These are phyloP conservation scores for Xylocampa areola DNA, from an alignment of 2,888 invertebrate genomes.

Conservation along the genomic window DNA sequence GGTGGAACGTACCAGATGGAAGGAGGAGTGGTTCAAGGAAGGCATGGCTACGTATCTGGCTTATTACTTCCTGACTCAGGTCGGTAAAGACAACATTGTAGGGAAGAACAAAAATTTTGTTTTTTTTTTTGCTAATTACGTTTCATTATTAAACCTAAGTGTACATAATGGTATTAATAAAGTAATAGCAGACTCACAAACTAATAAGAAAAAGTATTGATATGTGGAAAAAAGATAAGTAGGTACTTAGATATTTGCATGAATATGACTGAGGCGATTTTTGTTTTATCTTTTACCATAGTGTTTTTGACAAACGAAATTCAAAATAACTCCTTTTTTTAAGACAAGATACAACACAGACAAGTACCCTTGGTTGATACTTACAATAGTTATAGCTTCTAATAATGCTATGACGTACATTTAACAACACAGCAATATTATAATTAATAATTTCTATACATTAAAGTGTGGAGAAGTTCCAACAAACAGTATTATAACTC, in stretches of 20 bases:
- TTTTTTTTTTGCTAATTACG: too few species aligned
- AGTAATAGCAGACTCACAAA: too few species aligned
- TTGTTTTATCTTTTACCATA: too few species aligned
- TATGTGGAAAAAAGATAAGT: too few species aligned
- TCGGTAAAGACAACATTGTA: conserved; percentile 55
- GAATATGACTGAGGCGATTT: too few species aligned
- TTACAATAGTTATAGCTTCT: neutral
- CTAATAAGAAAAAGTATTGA: too few species aligned
- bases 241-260: too few species aligned
- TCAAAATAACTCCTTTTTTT: neutral
- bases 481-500: neutral
- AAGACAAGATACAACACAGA: conserved; percentile 5
- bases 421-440: neutral
- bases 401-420: conserved; percentile 4
- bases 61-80: conserved; percentile 80
- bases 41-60: conserved; percentile 84
- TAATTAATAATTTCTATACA: neutral
- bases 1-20: conserved; percentile 76
- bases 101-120: too few species aligned
- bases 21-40: conserved; percentile 86
- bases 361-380: conserved; percentile 1
- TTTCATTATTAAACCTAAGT: too few species aligned
- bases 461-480: neutral
- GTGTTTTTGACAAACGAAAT: too few species aligned
- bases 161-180: too few species aligned